Conservation (phyloP, 2,797 vertebrate genomes). For the Gadopsis bispinosus region DNA sequence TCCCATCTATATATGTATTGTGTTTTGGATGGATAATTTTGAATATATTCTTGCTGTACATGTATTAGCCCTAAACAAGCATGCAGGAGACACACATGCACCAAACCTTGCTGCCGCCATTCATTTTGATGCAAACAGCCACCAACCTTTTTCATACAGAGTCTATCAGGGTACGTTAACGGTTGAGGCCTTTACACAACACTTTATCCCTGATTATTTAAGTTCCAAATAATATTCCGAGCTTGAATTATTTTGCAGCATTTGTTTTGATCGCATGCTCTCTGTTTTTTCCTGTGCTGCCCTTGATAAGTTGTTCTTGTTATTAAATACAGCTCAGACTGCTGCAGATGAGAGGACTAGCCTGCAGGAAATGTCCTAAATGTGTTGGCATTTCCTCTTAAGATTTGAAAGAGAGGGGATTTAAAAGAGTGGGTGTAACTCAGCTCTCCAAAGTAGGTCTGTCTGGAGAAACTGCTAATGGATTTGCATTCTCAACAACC, state of each 20-base stretch:
- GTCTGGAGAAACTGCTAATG: slow-evolving; percentile 42
- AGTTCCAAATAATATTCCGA: neutral
- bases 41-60: neutral
- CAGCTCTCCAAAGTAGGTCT: slow-evolving; percentile 18
- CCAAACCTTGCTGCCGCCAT: no score
- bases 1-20: neutral
- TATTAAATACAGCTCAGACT: neutral
- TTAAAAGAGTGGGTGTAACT: slow-evolving; percentile 24
- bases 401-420: slow-evolving; percentile 29
- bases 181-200: no score
- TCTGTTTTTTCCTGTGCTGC: slow-evolving; percentile 26
- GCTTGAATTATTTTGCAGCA: slow-evolving; percentile 9
- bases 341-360: slow-evolving; percentile 19
- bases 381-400: slow-evolving; percentile 30
- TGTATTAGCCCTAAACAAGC: no score
- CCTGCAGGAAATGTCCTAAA: slow-evolving; percentile 12
- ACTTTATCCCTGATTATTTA: neutral
- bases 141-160: no score
- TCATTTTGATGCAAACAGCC: no score
- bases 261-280: neutral
- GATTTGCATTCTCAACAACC: slow-evolving; percentile 44
- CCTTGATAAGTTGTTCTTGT: neutral
- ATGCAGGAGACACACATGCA: no score
- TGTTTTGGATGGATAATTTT: neutral
- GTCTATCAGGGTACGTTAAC: no score